Evolutionary conservation across 2,888 invertebrate genomes (phyloP), one percentile per base, ranked within the genome.

Genomic region (Tipula unca): DNA sequence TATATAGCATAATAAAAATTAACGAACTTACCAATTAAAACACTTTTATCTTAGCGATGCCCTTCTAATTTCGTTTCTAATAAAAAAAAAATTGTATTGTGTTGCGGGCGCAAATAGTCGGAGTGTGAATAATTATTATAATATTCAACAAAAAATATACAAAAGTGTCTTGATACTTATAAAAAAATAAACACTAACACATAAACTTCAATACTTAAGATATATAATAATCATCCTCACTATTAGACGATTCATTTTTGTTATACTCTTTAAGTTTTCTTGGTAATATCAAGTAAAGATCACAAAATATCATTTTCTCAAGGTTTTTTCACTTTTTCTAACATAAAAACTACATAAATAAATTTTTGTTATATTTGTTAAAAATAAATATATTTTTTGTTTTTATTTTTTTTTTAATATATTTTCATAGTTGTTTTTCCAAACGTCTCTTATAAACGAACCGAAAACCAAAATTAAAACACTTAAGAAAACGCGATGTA

Each of bases 291-390:
- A 69, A 69, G 69, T 69, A 69, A 69, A 69, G 69, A 69, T 69
- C 69, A 69, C 69, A 69, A 69, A 69, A 69, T 69, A 69, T 69
- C 69, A 69, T 69, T 69, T 69, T 69, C 69, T 69, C 69, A 69
- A 69, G 69, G 69, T 69, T 69, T 69, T 69, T 69, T 69, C 69
- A 69, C 69, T 69, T 69, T 69, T 69, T 69, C 25, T 69, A 69
- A 69, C 69, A 69, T 69, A 69, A 69, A 69, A 69, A 69, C 69
- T 25, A n/a, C n/a, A n/a, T n/a, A 48, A 48, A 48, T n/a, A 48
- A 48, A n/a, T 48, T 69, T 10, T 25, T 8, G 69, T 69, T 69
- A 25, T 69, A 69, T 69, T 25, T 69, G 25, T 69, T 69, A 25
- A 69, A 69, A 69, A 69, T 69, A 69, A 69, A 69, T 69, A 69